These are phyloP conservation scores for Peucedramus taeniatus DNA, from an alignment of 2,113 vertebrate genomes.

Conservation along the genomic window DNA sequence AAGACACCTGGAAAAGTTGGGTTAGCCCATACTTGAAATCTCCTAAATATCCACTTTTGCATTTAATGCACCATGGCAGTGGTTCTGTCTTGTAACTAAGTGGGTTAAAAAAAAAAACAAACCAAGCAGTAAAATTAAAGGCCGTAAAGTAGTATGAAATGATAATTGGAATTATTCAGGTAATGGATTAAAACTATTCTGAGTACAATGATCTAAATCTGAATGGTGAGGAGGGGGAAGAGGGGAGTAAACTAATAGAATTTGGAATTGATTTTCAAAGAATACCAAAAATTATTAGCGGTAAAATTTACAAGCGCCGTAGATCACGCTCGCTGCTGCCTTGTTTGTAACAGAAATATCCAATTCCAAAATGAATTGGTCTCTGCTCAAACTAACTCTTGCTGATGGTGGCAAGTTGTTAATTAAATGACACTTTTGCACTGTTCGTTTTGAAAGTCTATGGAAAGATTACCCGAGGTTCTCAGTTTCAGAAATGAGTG, in stretches of 20 bases:
- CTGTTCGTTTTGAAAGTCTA: background rate
- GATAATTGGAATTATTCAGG: constrained; percentile 40
- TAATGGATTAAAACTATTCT: constrained; percentile 34
- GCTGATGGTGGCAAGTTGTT: constrained; percentile 57
- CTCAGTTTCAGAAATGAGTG: background rate
- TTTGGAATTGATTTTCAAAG: constrained; percentile 50
- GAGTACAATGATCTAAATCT: constrained; percentile 3
- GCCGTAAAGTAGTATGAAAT: background rate
- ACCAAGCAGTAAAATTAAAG: background rate
- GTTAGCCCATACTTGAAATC: background rate
- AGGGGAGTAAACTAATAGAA: constrained; percentile 6
- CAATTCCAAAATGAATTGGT: constrained; percentile 35
- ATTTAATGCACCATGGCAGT: background rate
- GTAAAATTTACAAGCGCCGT: constrained; percentile 18
- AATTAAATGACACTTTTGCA: constrained; percentile 35
- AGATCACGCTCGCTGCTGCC: background rate
- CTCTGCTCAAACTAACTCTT: constrained; percentile 50
- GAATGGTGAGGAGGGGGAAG: background rate
- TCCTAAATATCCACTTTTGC: background rate
- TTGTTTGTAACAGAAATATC: constrained; percentile 44
- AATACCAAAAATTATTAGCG: constrained; percentile 46
- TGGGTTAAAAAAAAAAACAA: background rate
- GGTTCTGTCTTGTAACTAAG: background rate
- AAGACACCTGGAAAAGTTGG: background rate
- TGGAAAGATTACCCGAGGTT: constrained; percentile 1